Conservation (phyloP, 2,888 invertebrate species). For the Polyommatus iphigenia region DNA sequence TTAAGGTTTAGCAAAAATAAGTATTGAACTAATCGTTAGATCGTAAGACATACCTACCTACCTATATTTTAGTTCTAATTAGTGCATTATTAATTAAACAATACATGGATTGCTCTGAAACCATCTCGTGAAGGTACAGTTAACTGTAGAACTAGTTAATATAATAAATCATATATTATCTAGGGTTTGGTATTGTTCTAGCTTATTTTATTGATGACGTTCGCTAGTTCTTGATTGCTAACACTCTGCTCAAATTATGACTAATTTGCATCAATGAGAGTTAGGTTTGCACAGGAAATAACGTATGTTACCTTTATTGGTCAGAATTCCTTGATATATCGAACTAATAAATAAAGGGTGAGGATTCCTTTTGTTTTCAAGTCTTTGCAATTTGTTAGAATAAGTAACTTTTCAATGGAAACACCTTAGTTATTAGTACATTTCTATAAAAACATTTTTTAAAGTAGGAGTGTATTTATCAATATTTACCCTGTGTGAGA, state of each 20-base stretch:
- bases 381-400: too few species aligned
- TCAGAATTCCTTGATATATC: neutral
- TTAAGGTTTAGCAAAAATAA: neutral
- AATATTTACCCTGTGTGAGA: too few species aligned
- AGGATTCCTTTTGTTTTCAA: neutral
- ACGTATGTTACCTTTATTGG: neutral
- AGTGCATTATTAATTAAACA: neutral
- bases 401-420: too few species aligned
- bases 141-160: neutral
- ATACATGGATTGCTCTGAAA: neutral
- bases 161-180: neutral
- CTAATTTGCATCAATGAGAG: constrained; percentile 4
- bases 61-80: neutral
- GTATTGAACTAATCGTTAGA: neutral
- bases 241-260: neutral
- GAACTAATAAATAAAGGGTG: too few species aligned
- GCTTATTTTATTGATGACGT: neutral
- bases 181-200: neutral
- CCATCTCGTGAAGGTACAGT: neutral
- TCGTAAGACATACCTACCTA: neutral
- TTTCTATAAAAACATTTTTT: too few species aligned
- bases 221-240: neutral
- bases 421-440: too few species aligned
- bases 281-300: neutral
- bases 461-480: too few species aligned